Conservation (phyloP, 2,797 vertebrate genomes). For the Myripristis murdjan region DNA sequence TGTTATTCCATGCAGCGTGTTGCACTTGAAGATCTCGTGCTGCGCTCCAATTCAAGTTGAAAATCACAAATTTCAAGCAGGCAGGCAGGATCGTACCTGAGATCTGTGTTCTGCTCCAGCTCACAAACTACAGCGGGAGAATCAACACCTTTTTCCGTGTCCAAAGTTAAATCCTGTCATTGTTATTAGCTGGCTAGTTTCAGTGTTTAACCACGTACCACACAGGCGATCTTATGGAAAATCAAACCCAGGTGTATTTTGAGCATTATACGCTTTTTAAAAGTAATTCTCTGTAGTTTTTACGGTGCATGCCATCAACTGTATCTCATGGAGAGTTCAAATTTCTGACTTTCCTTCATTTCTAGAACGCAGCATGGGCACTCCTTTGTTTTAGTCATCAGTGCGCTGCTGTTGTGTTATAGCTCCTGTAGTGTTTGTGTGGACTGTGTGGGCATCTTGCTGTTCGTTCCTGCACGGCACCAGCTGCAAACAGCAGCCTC, state of each 20-base stretch:
- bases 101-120: too few species aligned
- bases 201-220: not conserved
- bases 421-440: not conserved
- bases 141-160: too few species aligned
- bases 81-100: too few species aligned
- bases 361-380: not conserved
- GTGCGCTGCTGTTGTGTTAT: constrained; percentile 1
- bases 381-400: too few species aligned
- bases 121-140: too few species aligned
- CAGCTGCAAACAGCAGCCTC: not conserved
- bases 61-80: not conserved
- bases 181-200: too few species aligned
- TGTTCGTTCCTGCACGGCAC: not conserved
- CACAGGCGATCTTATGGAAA: constrained; percentile 10
- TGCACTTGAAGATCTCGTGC: constrained; percentile 5
- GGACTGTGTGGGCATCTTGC: not conserved
- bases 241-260: not conserved
- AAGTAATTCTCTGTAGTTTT: constrained; percentile 11
- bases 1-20: too few species aligned
- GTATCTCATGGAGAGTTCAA: not conserved
- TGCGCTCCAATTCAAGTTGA: not conserved
- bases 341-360: not conserved
- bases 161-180: too few species aligned
- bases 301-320: not conserved
- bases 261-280: not conserved